These are phyloP conservation scores for Brachyptera putata DNA, from an alignment of 2,888 invertebrate genomes.

Conservation along the genomic window DNA sequence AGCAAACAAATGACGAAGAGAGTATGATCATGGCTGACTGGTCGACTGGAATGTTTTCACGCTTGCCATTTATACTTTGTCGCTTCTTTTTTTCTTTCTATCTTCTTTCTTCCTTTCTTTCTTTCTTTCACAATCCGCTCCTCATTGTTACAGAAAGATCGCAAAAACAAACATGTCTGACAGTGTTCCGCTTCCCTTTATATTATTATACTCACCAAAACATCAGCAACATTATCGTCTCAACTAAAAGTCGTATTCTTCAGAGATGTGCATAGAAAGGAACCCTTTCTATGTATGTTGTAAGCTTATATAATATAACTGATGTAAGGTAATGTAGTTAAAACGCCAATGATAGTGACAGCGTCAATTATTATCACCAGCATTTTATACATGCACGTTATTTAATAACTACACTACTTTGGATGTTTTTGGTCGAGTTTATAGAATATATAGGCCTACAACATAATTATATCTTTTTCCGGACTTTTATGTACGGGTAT, in stretches of 20 bases:
- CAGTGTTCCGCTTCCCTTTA: conserved; percentile 26
- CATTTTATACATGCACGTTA: too few relatives aligned
- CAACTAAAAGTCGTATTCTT: conserved; percentile 35
- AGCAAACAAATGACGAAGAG: background rate
- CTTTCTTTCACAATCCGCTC: conserved; percentile 3
- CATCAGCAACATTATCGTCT: conserved; percentile 28
- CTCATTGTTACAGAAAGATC: conserved; percentile 13
- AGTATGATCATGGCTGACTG: conserved; percentile 1
- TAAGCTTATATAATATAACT: too few relatives aligned
- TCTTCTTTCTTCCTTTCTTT: conserved; percentile 12
- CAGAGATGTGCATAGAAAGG: conserved; percentile 38
- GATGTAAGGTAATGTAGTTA: too few relatives aligned
- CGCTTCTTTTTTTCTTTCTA: conserved; percentile 23
- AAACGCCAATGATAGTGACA: too few relatives aligned
- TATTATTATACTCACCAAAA: conserved; percentile 26
- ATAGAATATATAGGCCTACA: too few relatives aligned
- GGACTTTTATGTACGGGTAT: too few relatives aligned
- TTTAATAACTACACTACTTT: too few relatives aligned
- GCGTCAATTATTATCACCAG: too few relatives aligned
- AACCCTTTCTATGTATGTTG: conserved; percentile 25
- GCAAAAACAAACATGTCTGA: conserved; percentile 30
- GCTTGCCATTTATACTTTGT: conserved; percentile 21
- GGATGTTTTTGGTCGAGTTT: too few relatives aligned
- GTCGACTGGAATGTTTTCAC: conserved; percentile 7
- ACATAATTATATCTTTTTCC: too few relatives aligned